Evolutionary conservation across 2,888 invertebrate genomes (phyloP), one percentile per base, ranked within the genome.

Genomic region (Synanthedon andrenaeformis): DNA sequence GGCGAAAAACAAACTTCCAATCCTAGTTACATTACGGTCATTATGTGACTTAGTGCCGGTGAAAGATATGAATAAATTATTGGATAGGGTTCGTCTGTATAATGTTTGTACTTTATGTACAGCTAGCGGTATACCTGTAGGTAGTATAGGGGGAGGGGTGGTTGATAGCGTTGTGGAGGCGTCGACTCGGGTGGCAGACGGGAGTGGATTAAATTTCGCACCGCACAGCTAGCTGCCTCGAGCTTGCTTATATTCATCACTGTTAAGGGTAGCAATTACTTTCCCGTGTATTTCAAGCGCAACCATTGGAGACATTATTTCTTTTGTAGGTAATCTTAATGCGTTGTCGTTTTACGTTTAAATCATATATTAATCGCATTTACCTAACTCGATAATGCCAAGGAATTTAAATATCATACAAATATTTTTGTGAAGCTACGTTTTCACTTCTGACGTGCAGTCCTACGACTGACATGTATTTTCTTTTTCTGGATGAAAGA

Each of bases 141-240:
- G 10, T 35, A 35, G 35, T 10, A 23, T 35, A 35, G 35, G 35
- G 8, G 10, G 35, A 2, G 35, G 35, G 59, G 60, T 62, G 64
- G 59, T 53, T 65, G 60, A 53, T 12, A 41, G 53, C 50, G 50
- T 58, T 61, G 62, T 70, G 64, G 49, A 45, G 63, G 57, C 45
- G 13, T 45, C 35, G n/a, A n/a, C n/a, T n/a, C n/a, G 69, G 82
- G 81, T 59, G 82, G 81, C 65, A 82, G 84, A 82, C 82, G 67
- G 59, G 79, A 82, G 81, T 74, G 84, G 84, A 85, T 85, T 85
- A 82, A 82, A 85, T 86, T 84, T 83, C 79, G 80, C 78, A 75
- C 77, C 73, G 69, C 74, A 74, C 73, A 69, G 69, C 76, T 70
- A 67, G 69, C 67, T 69, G 78, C 75, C 74, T 74, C 74, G 63